Evolutionary conservation across 2,113 vertebrate species (phyloP).

Genomic region (Urocitellus parryii): DNA sequence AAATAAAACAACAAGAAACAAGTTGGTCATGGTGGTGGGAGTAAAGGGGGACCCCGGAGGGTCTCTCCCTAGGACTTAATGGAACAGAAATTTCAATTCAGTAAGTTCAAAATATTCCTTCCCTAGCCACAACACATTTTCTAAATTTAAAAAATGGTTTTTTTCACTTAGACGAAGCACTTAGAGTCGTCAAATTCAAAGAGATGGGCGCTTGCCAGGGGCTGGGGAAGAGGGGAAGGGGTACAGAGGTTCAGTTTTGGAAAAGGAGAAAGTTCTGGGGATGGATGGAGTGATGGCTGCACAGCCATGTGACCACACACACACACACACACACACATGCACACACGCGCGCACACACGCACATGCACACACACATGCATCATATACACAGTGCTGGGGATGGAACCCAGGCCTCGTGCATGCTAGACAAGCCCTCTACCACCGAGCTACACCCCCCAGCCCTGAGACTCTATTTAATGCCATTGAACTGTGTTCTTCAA

Average conservation of each 20-base stretch:
- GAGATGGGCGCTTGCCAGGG: background rate
- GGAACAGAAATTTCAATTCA: background rate
- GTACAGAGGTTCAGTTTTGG: background rate
- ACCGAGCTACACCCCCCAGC: background rate
- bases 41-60: fast-evolving
- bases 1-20: background rate
- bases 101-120: background rate
- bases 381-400: background rate
- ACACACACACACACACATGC: background rate
- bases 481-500: background rate
- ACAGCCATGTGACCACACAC: background rate
- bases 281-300: background rate
- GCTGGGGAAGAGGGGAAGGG: no score
- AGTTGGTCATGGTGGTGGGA: background rate
- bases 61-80: background rate
- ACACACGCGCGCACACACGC: background rate
- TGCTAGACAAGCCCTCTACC: background rate
- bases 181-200: background rate
- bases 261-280: background rate
- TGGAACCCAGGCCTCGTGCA: background rate
- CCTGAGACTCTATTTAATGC: background rate
- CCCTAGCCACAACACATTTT: background rate
- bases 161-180: background rate
- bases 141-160: background rate
- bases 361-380: background rate